These are phyloP conservation scores for Ectropis crepuscularia DNA, from an alignment of 2,888 invertebrate species.

Conservation along the genomic window DNA sequence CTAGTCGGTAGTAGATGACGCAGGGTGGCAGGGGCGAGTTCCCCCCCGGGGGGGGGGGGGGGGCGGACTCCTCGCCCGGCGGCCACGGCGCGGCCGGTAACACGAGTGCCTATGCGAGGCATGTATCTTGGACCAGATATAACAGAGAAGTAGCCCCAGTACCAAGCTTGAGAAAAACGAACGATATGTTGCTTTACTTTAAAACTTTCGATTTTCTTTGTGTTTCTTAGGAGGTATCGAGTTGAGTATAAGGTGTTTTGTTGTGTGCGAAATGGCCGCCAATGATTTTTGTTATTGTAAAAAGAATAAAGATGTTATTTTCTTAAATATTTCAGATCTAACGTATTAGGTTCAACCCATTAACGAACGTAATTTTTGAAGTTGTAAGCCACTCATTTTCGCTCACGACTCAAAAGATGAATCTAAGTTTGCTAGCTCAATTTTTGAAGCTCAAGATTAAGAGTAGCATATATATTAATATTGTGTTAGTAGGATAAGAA, in stretches of 20 bases:
- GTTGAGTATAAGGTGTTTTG: background rate
- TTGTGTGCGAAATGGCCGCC: too few relatives aligned
- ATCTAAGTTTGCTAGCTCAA: too few relatives aligned
- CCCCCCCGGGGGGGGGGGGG: constrained; percentile 50
- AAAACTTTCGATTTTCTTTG: constrained; percentile 39
- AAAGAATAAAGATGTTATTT: too few relatives aligned
- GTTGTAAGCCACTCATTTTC: too few relatives aligned
- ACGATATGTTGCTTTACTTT: constrained; percentile 63
- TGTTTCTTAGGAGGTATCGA: background rate
- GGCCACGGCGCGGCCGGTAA: constrained; percentile 82
- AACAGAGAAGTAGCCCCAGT: constrained; percentile 84
- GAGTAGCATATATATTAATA: too few relatives aligned
- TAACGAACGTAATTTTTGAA: too few relatives aligned
- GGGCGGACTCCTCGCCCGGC: constrained; percentile 48
- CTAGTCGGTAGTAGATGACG: constrained; percentile 81
- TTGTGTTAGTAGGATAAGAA: too few relatives aligned
- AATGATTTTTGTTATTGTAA: too few relatives aligned
- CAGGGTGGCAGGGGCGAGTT: constrained; percentile 64
- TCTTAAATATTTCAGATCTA: too few relatives aligned
- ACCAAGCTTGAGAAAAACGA: constrained; percentile 65
- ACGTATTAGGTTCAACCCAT: too few relatives aligned
- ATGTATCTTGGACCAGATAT: constrained; percentile 85
- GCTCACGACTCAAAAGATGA: too few relatives aligned
- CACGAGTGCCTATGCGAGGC: constrained; percentile 85
- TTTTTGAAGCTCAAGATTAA: too few relatives aligned